These are phyloP conservation scores for Rhaphigaster nebulosa DNA, from an alignment of 2,888 invertebrate genomes.

Conservation along the genomic window DNA sequence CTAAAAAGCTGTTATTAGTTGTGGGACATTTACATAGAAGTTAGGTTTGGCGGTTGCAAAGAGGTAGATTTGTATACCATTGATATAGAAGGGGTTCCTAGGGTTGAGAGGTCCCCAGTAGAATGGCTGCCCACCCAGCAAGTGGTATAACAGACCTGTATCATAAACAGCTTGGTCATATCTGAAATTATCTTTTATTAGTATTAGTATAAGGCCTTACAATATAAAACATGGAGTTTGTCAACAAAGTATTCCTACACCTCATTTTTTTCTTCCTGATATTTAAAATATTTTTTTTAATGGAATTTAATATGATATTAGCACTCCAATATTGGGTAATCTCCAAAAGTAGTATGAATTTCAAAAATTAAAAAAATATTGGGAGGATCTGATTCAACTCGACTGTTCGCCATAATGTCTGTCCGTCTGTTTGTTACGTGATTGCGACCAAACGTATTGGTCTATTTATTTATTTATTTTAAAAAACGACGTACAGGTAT, in stretches of 20 bases:
- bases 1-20: neutral
- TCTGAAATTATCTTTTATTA: neutral
- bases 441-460: too few species aligned
- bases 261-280: neutral
- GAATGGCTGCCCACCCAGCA: neutral
- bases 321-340: too few species aligned
- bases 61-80: neutral
- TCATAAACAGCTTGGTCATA: neutral
- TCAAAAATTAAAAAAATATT: too few species aligned
- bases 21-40: conserved; percentile 5
- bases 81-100: neutral
- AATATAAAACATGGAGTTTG: neutral
- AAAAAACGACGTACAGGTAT: too few species aligned
- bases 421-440: too few species aligned
- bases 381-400: too few species aligned
- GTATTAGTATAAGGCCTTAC: neutral
- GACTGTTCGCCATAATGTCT: too few species aligned
- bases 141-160: conserved; percentile 15
- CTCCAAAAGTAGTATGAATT: too few species aligned
- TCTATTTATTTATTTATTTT: too few species aligned
- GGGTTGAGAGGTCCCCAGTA: neutral
- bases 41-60: neutral
- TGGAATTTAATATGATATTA: neutral
- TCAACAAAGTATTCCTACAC: neutral
- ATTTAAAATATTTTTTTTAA: neutral